A percentile compares a stretch with the other conserved stretches of the same genome.
Conservation (phyloP, 2,113 vertebrate genomes). For the Tragelaphus scriptus region DNA sequence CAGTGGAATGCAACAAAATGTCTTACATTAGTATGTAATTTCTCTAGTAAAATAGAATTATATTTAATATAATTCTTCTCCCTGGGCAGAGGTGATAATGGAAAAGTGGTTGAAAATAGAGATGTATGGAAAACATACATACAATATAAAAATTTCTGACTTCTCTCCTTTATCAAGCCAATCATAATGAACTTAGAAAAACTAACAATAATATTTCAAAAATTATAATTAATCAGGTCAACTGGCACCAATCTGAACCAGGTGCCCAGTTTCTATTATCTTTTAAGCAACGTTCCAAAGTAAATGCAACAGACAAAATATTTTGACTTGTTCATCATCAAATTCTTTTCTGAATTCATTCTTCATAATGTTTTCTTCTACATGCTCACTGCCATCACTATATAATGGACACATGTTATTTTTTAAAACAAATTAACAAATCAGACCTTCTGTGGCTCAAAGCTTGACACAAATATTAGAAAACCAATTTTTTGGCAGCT, state of each 20-base stretch:
- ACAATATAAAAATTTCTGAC: not conserved
- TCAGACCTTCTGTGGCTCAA: not conserved
- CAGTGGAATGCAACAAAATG: not conserved
- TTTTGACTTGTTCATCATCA: not conserved
- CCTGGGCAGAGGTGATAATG: not conserved
- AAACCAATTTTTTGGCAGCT: constrained; percentile 12
- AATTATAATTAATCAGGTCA: constrained; percentile 8
- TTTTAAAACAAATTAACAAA: constrained; percentile 18
- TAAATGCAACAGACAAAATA: constrained; percentile 30
- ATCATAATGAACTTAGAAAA: not conserved
- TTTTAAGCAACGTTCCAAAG: not conserved
- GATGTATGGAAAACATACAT: not conserved
- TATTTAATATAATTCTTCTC: not conserved
- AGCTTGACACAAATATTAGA: not conserved
- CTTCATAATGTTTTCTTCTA: not conserved
- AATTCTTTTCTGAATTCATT: constrained; percentile 3
- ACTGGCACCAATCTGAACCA: not conserved
- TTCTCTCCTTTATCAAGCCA: not conserved
- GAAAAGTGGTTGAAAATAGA: not conserved
- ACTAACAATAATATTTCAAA: constrained; percentile 44
- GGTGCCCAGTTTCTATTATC: not conserved
- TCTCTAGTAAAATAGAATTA: not conserved
- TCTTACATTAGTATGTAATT: not conserved
- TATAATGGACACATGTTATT: not conserved
- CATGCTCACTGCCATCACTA: not conserved